Percentiles rank a stretch among this genome's conserved stretches.
These are phyloP conservation scores for Arremon brunneinucha DNA, from an alignment of 2,797 vertebrate genomes.

Conservation along the genomic window DNA sequence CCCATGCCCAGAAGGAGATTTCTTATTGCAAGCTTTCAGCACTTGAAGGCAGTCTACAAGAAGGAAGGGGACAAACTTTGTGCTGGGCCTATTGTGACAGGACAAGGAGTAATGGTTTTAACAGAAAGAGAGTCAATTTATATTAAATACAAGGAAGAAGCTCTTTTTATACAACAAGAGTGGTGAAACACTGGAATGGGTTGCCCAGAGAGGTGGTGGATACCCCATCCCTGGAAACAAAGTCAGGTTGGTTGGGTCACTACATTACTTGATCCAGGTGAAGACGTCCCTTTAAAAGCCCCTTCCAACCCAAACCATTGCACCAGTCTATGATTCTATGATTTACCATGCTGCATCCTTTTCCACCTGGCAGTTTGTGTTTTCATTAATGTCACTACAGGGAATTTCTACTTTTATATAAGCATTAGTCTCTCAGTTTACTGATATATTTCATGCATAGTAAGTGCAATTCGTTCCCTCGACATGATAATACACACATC, in stretches of 20 bases:
- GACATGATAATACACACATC: not conserved
- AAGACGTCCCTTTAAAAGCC: not conserved
- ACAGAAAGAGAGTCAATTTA: not conserved
- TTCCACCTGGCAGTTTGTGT: not conserved
- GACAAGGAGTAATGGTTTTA: not conserved
- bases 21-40: not conserved
- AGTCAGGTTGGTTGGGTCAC: not conserved
- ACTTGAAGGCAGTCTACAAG: not conserved
- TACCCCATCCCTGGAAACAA: not conserved
- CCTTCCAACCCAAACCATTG: not conserved
- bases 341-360: not conserved
- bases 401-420: not conserved
- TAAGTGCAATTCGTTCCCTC: not conserved
- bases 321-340: not conserved
- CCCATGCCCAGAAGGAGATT: not conserved
- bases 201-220: not conserved
- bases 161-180: not conserved
- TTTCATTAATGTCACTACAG: not conserved
- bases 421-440: not conserved
- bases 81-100: rapidly evolving
- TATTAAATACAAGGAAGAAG: not conserved
- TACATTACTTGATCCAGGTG: not conserved
- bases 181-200: not conserved
- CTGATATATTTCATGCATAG: not conserved
- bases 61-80: not conserved